Percentiles rank a stretch among this genome's conserved stretches.
These are phyloP conservation scores for Astreopora myriophthalma DNA, from an alignment of 64 coral and sea anemone species.

Conservation along the genomic window DNA sequence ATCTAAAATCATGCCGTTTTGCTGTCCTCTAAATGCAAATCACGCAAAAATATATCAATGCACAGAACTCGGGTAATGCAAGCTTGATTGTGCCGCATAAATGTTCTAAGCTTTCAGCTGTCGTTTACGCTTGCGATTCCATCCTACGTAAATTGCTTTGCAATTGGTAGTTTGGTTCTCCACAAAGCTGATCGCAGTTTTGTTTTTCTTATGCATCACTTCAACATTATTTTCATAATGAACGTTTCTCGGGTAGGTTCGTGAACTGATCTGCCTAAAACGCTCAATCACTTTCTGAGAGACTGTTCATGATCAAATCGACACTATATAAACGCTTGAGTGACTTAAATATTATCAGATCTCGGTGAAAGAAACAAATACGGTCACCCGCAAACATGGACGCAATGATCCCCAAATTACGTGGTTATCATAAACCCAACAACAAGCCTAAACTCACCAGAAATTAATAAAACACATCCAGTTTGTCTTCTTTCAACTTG, in stretches of 20 bases:
- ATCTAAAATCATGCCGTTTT: neutral
- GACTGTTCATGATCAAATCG: neutral
- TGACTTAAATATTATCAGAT: neutral
- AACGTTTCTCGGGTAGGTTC: neutral
- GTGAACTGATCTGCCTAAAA: neutral
- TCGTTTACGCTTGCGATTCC: neutral
- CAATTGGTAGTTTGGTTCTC: no score
- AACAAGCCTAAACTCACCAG: neutral
- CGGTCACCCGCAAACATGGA: constrained; percentile 2
- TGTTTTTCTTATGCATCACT: no score
- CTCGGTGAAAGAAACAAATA: neutral
- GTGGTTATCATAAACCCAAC: neutral
- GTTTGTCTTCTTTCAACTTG: neutral
- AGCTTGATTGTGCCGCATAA: neutral
- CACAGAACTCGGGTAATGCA: neutral
- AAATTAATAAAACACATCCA: constrained; percentile 19
- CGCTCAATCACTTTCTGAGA: neutral
- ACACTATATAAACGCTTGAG: neutral
- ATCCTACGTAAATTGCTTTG: neutral
- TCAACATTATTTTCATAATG: neutral
- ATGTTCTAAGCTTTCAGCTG: neutral
- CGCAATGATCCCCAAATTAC: constrained; percentile 38
- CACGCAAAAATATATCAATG: neutral
- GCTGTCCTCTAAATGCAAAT: constrained; percentile 16
- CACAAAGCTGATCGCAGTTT: no score